These are phyloP conservation scores for Sebastes dallii DNA, from an alignment of 2,797 vertebrate genomes.

Conservation along the genomic window DNA sequence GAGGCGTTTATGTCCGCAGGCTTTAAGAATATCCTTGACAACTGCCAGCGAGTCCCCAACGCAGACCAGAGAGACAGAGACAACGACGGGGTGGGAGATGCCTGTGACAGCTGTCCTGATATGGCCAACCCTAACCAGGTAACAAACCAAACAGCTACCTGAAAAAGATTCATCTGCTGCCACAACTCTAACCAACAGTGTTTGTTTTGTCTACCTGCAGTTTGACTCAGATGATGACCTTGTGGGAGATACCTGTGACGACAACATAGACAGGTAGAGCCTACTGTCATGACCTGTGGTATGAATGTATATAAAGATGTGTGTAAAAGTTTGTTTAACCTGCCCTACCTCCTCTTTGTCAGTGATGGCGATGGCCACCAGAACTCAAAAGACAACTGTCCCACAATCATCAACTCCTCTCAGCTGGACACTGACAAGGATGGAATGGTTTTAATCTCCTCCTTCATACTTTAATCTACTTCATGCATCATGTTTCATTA, in stretches of 20 bases:
- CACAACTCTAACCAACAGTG: neutral
- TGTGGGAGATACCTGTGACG: constrained; percentile 96
- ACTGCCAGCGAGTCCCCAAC: constrained; percentile 92
- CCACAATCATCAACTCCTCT: constrained; percentile 92
- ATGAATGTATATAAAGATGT: neutral
- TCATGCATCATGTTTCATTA: neutral
- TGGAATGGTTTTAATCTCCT: constrained; percentile 74
- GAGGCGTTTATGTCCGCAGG: constrained; percentile 74
- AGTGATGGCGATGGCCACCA: constrained; percentile 98
- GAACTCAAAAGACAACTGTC: constrained; percentile 97
- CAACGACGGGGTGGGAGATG: constrained; percentile 93
- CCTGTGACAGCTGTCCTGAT: constrained; percentile 95
- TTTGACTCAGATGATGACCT: constrained; percentile 95
- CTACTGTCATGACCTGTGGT: neutral
- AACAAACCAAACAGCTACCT: constrained; percentile 8
- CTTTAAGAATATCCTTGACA: constrained; percentile 93
- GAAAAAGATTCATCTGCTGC: neutral
- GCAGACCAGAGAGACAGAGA: constrained; percentile 90
- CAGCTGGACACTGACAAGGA: constrained; percentile 99
- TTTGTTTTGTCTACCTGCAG: constrained; percentile 75
- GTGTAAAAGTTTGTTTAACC: neutral
- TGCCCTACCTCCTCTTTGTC: neutral
- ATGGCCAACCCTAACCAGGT: constrained; percentile 97
- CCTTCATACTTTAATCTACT: neutral
- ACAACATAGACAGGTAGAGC: constrained; percentile 95